Conservation (phyloP, 1,140 invertebrate genomes). For the Artemia franciscana region DNA sequence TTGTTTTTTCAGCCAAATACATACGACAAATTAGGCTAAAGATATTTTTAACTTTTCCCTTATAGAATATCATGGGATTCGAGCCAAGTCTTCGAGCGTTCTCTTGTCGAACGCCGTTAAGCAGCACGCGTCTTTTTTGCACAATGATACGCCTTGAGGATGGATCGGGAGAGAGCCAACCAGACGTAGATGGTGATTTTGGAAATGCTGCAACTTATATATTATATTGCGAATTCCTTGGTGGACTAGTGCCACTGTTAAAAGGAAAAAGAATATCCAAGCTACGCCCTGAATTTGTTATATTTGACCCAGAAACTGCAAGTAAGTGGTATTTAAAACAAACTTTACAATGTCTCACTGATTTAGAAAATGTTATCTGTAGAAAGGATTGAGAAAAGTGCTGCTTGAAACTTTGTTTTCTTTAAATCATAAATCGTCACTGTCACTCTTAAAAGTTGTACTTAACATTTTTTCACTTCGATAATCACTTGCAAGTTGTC, state of each 20-base stretch:
- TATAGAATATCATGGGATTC: slow-evolving; percentile 80
- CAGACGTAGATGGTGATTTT: background rate
- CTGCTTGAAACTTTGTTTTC: no score
- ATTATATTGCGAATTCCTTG: slow-evolving; percentile 84
- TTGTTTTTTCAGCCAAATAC: no score
- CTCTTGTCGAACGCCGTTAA: slow-evolving; percentile 66
- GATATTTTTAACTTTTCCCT: slow-evolving; percentile 11
- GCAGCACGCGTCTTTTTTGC: slow-evolving; percentile 65
- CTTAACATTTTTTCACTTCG: no score
- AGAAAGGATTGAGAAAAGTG: no score
- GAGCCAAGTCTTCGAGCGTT: slow-evolving; percentile 58
- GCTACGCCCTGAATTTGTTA: slow-evolving; percentile 90
- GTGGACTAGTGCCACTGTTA: slow-evolving; percentile 79
- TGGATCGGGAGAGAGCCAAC: slow-evolving; percentile 22
- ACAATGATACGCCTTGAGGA: slow-evolving; percentile 87
- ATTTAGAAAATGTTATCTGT: no score
- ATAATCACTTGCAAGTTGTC: no score
- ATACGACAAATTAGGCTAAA: no score
- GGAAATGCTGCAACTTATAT: slow-evolving; percentile 36
- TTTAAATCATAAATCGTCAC: no score
- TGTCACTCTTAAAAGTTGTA: no score
- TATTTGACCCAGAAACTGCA: slow-evolving; percentile 74
- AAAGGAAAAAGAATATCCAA: slow-evolving; percentile 77
- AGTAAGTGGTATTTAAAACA: slow-evolving; percentile 29
- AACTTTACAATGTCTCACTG: no score